These are phyloP conservation scores for Silvanus unidentatus DNA, from an alignment of 2,888 invertebrate species.

Conservation along the genomic window DNA sequence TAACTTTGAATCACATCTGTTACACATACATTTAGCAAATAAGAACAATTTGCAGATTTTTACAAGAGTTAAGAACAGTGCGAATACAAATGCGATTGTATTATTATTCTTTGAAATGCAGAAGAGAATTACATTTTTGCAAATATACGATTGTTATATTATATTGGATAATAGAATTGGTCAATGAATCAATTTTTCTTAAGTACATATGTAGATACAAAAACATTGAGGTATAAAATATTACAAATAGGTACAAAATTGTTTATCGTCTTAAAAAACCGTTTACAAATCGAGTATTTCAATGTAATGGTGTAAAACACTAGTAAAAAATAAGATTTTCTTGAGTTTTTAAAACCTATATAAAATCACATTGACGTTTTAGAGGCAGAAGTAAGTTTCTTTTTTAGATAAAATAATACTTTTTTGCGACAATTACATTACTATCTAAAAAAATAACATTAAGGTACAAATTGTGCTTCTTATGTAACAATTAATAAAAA, in stretches of 20 bases:
- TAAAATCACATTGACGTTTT: slow-evolving; percentile 1
- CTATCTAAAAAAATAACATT: no score
- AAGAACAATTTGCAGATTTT: no score
- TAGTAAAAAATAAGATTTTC: not conserved
- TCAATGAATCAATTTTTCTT: slow-evolving; percentile 28
- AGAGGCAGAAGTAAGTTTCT: not conserved
- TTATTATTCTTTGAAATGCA: slow-evolving; percentile 1
- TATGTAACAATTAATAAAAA: no score
- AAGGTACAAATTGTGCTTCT: no score
- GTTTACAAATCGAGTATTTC: slow-evolving; percentile 25
- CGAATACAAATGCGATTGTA: slow-evolving; percentile 21
- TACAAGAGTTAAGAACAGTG: slow-evolving; percentile 3
- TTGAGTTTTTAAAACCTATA: not conserved
- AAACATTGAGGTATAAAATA: slow-evolving; percentile 43
- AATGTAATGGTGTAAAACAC: not conserved
- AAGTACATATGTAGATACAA: slow-evolving; percentile 37
- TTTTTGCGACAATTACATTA: no score
- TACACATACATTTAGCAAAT: slow-evolving; percentile 14
- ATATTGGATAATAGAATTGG: slow-evolving; percentile 37
- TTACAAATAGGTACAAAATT: slow-evolving; percentile 38
- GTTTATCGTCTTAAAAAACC: slow-evolving; percentile 18
- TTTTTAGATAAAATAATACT: not conserved
- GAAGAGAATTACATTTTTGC: slow-evolving; percentile 9
- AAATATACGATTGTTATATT: slow-evolving; percentile 21
- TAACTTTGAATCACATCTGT: slow-evolving; percentile 26